Percentiles rank a stretch among this genome's conserved stretches.
Conservation (phyloP, 1,140 invertebrate genomes). For the Mercenaria mercenaria region DNA sequence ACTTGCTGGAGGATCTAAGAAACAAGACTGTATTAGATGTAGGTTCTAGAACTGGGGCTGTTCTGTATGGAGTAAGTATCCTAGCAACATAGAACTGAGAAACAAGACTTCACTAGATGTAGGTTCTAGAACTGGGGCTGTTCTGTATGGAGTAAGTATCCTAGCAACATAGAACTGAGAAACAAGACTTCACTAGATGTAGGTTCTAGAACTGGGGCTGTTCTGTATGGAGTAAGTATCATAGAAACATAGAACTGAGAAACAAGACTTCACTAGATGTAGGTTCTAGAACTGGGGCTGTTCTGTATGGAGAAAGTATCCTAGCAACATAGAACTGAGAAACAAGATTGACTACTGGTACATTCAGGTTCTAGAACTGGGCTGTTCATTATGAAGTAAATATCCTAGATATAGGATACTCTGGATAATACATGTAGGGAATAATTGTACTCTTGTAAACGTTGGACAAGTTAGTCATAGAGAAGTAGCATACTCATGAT, state of each 20-base stretch:
- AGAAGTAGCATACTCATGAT: no score
- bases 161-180: constrained; percentile 83
- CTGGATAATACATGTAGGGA: no score
- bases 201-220: constrained; percentile 90
- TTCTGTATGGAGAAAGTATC: constrained; percentile 89
- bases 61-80: constrained; percentile 89
- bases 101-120: constrained; percentile 90
- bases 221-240: constrained; percentile 89
- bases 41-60: constrained; percentile 90
- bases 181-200: constrained; percentile 90
- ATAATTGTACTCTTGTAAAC: no score
- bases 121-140: constrained; percentile 90
- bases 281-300: constrained; percentile 90
- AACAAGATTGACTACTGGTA: constrained; percentile 89
- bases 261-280: constrained; percentile 90
- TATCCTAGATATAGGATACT: no score
- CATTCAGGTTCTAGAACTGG: constrained; percentile 91
- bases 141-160: constrained; percentile 89
- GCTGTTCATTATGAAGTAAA: constrained; percentile 90
- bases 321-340: constrained; percentile 87
- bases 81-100: constrained; percentile 83
- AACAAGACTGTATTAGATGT: constrained; percentile 90
- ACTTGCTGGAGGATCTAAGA: constrained; percentile 88
- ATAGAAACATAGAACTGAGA: constrained; percentile 87
- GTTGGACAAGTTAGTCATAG: no score